Conservation (phyloP, 2,797 vertebrate genomes). For the Melanogrammus aeglefinus region DNA sequence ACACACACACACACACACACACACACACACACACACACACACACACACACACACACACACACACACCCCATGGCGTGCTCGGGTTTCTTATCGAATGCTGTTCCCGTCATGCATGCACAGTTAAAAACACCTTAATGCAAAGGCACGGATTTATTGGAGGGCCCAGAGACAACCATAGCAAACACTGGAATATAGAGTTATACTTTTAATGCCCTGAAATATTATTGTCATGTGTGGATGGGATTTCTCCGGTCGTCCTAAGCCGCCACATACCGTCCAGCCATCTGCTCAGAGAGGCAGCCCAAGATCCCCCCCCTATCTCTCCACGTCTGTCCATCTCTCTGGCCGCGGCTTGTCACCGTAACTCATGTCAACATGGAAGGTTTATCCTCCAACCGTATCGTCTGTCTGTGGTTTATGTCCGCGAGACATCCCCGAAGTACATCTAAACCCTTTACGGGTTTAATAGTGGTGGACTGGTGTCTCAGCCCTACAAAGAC, state of each 20-base stretch:
- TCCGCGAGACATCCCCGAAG: slow-evolving; percentile 37
- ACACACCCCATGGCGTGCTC: slow-evolving; percentile 9
- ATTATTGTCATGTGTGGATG: slow-evolving; percentile 46
- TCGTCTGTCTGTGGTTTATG: slow-evolving; percentile 43
- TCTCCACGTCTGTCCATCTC: not conserved
- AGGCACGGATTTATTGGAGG: not conserved
- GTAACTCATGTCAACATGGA: slow-evolving; percentile 19
- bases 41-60: slow-evolving; percentile 9
- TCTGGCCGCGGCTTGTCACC: too few relatives aligned
- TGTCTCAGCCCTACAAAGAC: slow-evolving; percentile 13
- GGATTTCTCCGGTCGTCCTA: slow-evolving; percentile 44
- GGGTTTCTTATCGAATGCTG: not conserved
- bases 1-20: slow-evolving; percentile 18
- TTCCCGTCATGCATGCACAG: not conserved
- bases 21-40: not conserved
- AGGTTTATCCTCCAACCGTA: slow-evolving; percentile 47
- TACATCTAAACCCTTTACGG: slow-evolving; percentile 35
- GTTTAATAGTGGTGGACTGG: slow-evolving; percentile 23
- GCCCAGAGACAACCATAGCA: not conserved
- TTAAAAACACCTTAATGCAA: not conserved
- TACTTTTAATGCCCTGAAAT: slow-evolving; percentile 44
- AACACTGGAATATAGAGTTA: not conserved
- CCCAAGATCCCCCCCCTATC: not conserved
- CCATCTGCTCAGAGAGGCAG: slow-evolving; percentile 50
- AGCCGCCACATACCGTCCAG: slow-evolving; percentile 51